phyloP scores from a whole-genome alignment of 2,113 vertebrate species.

The Takifugu flavidus region DNA sequence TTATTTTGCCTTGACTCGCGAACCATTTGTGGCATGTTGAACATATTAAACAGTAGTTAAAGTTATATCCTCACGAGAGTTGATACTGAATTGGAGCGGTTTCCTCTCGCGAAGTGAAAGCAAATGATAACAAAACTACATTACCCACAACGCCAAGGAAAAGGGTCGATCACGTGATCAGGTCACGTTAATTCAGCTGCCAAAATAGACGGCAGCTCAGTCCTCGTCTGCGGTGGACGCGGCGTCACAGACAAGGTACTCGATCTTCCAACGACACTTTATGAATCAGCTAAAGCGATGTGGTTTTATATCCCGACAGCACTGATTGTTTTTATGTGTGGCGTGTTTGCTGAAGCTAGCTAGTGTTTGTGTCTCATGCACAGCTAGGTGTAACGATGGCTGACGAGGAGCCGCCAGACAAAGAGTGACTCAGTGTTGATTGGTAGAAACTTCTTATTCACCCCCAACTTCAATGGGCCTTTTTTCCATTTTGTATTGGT shows the following conservation, averaged over 20 bases:
- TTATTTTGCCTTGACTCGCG: no score
- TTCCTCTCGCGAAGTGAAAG: no score
- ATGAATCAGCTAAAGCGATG: no score
- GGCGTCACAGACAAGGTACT: background rate
- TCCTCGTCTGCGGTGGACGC: conserved; percentile 3
- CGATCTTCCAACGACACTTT: background rate
- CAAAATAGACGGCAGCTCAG: conserved; percentile 11
- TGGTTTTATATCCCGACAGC: no score
- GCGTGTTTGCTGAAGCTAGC: background rate
- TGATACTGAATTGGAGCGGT: no score
- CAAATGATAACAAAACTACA: conserved; percentile 21
- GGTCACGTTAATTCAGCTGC: conserved; percentile 22
- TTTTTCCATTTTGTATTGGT: no score
- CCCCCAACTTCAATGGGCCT: no score
- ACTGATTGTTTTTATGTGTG: no score
- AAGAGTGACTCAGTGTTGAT: background rate
- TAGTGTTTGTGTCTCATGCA: background rate
- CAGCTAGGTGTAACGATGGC: background rate
- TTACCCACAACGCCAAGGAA: conserved; percentile 27
- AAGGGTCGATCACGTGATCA: conserved; percentile 21
- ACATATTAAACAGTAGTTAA: no score
- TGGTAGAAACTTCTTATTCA: no score
- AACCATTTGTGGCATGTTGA: no score
- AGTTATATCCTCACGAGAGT: background rate
- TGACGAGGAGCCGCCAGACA: conserved; percentile 19